phyloP scores from a whole-genome alignment of 2,888 invertebrate species.

The Napeogenes inachia region DNA sequence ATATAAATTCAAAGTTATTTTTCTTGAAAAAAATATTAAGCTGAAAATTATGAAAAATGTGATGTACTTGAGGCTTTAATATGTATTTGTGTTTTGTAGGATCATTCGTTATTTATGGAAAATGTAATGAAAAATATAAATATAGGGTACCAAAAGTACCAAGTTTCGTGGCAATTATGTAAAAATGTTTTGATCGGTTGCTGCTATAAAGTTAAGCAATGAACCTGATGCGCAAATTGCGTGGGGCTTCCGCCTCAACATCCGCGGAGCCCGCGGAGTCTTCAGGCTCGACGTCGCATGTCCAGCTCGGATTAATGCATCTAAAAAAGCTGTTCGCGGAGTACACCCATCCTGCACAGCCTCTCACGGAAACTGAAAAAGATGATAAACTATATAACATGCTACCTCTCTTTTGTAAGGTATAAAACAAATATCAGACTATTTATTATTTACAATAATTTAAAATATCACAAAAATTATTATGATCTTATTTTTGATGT shows the following conservation, averaged over 20 bases:
- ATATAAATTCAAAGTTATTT: not conserved
- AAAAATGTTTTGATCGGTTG: slow-evolving; percentile 27
- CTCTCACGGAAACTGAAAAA: slow-evolving; percentile 86
- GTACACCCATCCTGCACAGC: slow-evolving; percentile 92
- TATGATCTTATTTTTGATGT: too few species aligned
- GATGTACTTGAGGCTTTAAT: slow-evolving; percentile 13
- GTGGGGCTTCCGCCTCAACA: slow-evolving; percentile 74
- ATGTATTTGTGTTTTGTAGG: slow-evolving; percentile 21
- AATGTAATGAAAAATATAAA: slow-evolving; percentile 23
- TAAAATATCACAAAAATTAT: too few species aligned
- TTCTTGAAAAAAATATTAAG: not conserved
- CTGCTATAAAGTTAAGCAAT: slow-evolving; percentile 61
- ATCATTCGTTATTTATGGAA: slow-evolving; percentile 18
- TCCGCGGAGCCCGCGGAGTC: slow-evolving; percentile 77
- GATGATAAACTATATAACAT: slow-evolving; percentile 97
- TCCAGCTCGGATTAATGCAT: slow-evolving; percentile 96
- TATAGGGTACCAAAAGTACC: slow-evolving; percentile 9
- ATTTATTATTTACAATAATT: not conserved
- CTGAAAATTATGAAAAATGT: slow-evolving; percentile 18
- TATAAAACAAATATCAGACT: slow-evolving; percentile 53
- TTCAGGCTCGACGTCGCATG: slow-evolving; percentile 83
- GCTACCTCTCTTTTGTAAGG: slow-evolving; percentile 98
- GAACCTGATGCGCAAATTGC: slow-evolving; percentile 96
- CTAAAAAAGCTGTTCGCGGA: slow-evolving; percentile 97
- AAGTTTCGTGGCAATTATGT: slow-evolving; percentile 7